phyloP scores from a whole-genome alignment of 2,797 vertebrate genomes.

The Anniella stebbinsi region DNA sequence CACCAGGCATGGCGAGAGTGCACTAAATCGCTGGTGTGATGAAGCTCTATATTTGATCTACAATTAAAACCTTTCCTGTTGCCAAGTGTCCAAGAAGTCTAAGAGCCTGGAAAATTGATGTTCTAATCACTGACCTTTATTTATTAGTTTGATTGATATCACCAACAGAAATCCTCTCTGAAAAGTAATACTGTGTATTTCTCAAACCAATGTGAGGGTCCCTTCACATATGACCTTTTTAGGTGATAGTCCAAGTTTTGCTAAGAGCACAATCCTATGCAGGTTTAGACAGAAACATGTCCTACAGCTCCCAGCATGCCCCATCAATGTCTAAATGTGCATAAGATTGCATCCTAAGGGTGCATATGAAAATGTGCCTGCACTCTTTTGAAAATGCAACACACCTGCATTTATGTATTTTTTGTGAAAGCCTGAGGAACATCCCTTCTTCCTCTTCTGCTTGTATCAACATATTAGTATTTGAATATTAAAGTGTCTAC shows the following conservation, averaged over 20 bases:
- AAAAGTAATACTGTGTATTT: neutral
- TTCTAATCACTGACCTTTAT: neutral
- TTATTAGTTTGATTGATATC: neutral
- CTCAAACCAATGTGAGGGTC: neutral
- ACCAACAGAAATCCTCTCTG: neutral
- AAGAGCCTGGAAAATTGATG: neutral
- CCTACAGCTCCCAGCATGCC: too few relatives aligned
- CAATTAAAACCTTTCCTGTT: neutral
- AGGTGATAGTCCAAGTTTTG: neutral
- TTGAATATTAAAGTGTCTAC: neutral
- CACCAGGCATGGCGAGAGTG: too few relatives aligned
- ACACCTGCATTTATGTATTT: neutral
- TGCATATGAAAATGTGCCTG: neutral
- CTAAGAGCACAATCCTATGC: neutral
- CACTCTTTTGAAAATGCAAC: neutral
- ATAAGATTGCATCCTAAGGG: too few relatives aligned
- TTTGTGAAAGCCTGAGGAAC: neutral
- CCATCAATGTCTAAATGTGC: too few relatives aligned
- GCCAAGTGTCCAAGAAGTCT: neutral
- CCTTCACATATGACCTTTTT: neutral
- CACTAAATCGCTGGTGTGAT: too few relatives aligned
- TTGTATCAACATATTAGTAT: neutral
- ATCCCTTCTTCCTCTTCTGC: neutral
- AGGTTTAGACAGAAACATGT: too few relatives aligned
- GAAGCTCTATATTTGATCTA: too few relatives aligned